These are phyloP conservation scores for Spodoptera litura DNA, from an alignment of 1,140 invertebrate species.

Conservation along the genomic window DNA sequence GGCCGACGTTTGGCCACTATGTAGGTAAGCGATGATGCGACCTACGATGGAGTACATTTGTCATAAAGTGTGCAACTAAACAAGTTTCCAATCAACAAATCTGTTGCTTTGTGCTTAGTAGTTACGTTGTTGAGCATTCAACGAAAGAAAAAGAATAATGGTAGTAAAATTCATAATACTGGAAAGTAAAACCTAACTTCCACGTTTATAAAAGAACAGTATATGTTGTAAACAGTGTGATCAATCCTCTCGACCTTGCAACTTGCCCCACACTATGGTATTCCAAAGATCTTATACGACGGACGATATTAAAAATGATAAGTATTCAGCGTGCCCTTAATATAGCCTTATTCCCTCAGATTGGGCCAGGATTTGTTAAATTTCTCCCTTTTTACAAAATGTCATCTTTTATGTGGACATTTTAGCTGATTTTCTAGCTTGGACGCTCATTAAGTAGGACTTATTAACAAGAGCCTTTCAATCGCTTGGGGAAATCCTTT, in stretches of 20 bases:
- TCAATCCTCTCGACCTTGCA: not conserved
- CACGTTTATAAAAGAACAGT: no score
- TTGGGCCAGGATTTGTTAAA: constrained; percentile 49
- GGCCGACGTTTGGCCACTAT: no score
- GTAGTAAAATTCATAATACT: no score
- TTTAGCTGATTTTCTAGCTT: constrained; percentile 31
- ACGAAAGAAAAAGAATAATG: no score
- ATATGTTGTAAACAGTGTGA: no score
- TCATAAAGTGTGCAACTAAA: no score
- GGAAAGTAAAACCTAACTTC: no score
- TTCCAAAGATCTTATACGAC: constrained; percentile 32
- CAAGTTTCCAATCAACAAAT: no score
- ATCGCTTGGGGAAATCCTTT: not conserved
- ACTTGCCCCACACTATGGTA: constrained; percentile 13
- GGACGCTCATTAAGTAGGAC: constrained; percentile 5
- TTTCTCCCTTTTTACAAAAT: constrained; percentile 28
- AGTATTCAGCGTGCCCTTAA: constrained; percentile 57
- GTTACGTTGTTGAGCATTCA: no score
- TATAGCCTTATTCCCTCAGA: constrained; percentile 58
- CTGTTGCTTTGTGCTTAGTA: no score
- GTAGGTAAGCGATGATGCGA: no score
- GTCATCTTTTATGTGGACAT: constrained; percentile 35
- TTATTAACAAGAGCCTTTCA: constrained; percentile 19
- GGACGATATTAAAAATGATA: constrained; percentile 64
- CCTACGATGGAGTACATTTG: no score